Evolutionary conservation across 2,888 invertebrate genomes (phyloP).

Genomic region (Leptothorax acervorum): DNA sequence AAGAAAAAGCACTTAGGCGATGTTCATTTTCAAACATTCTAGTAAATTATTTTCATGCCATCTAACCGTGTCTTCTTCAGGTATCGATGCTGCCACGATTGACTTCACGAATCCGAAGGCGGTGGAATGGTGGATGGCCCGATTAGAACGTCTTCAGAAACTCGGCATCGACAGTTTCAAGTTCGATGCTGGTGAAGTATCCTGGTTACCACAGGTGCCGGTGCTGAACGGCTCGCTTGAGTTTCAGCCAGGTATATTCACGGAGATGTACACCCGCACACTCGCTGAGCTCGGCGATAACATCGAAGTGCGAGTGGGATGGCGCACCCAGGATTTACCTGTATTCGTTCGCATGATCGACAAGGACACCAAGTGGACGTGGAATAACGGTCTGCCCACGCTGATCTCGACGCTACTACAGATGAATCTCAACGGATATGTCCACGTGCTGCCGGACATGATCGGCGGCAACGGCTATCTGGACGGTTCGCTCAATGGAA

Average conservation of each 20-base stretch:
- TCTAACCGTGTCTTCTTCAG: slow-evolving; percentile 64
- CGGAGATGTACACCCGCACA: slow-evolving; percentile 87
- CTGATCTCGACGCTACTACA: slow-evolving; percentile 91
- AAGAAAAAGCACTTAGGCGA: neutral
- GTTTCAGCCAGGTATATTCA: slow-evolving; percentile 87
- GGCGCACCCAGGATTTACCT: slow-evolving; percentile 89
- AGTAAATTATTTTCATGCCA: neutral
- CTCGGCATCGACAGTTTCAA: slow-evolving; percentile 92
- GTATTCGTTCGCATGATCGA: slow-evolving; percentile 93
- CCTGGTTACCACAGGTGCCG: slow-evolving; percentile 89
- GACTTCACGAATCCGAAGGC: slow-evolving; percentile 92
- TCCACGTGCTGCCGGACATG: slow-evolving; percentile 93
- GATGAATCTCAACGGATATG: slow-evolving; percentile 87
- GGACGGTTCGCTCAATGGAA: slow-evolving; percentile 86
- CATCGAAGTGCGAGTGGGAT: slow-evolving; percentile 91
- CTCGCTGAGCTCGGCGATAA: slow-evolving; percentile 88
- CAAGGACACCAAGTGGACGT: slow-evolving; percentile 90
- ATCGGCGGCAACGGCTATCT: slow-evolving; percentile 90
- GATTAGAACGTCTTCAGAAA: slow-evolving; percentile 87
- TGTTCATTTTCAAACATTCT: neutral
- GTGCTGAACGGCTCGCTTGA: slow-evolving; percentile 87
- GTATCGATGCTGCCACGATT: slow-evolving; percentile 87
- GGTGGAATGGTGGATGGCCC: slow-evolving; percentile 87
- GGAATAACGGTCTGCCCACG: slow-evolving; percentile 90
- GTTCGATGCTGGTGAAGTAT: slow-evolving; percentile 93